These are phyloP conservation scores for Ctenoplectra terminalis DNA, from an alignment of 1,140 invertebrate species.

Conservation along the genomic window DNA sequence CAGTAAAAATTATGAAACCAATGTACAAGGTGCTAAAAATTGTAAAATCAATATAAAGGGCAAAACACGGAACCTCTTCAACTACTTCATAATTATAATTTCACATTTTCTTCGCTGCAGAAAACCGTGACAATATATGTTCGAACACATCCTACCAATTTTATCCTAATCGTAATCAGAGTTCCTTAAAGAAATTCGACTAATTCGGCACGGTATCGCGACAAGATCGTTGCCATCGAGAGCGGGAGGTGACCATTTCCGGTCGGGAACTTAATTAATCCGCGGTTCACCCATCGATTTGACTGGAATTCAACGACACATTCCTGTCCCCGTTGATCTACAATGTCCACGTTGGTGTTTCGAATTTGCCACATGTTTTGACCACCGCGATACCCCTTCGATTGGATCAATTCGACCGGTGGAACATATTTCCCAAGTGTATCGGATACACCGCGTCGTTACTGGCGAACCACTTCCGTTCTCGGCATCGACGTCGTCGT, in stretches of 20 bases:
- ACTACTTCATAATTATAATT: no score
- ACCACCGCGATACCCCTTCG: background rate
- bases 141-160: no score
- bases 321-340: slow-evolving; percentile 6
- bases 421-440: slow-evolving; percentile 55
- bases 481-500: background rate
- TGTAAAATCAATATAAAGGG: no score
- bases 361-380: slow-evolving; percentile 54
- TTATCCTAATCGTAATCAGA: background rate
- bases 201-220: background rate
- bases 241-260: no score
- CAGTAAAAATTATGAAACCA: no score
- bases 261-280: slow-evolving; percentile 39
- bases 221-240: no score
- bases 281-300: slow-evolving; percentile 31
- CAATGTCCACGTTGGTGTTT: slow-evolving; percentile 17
- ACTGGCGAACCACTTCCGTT: background rate
- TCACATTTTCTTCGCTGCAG: no score
- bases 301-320: slow-evolving; percentile 39
- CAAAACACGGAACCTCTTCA: no score
- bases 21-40: no score
- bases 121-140: no score
- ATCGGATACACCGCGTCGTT: background rate
- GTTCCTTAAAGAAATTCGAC: background rate
- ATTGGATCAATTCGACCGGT: slow-evolving; percentile 40